Conservation (phyloP, 2,113 vertebrate genomes). For the Gambusia holbrooki region DNA sequence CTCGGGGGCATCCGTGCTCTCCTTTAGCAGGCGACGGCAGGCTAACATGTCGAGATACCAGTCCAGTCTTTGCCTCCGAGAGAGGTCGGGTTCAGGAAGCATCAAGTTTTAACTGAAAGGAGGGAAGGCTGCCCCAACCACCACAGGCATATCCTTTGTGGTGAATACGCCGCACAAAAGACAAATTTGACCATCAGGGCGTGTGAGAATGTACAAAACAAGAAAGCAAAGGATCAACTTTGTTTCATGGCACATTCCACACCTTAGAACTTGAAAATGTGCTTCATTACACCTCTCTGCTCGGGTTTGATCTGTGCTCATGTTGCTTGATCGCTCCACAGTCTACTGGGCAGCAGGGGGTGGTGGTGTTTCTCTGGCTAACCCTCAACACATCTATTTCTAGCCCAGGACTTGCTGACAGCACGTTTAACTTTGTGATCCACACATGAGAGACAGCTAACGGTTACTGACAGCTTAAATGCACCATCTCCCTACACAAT, state of each 20-base stretch:
- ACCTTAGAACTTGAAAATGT: slow-evolving; percentile 58
- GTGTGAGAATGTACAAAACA: slow-evolving; percentile 14
- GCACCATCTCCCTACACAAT: slow-evolving; percentile 52
- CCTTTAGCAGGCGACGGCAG: slow-evolving; percentile 66
- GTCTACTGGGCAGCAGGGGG: slow-evolving; percentile 63
- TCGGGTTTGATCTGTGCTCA: slow-evolving; percentile 55
- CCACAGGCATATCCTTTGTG: background rate
- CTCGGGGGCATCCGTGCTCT: slow-evolving; percentile 74
- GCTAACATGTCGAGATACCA: slow-evolving; percentile 72
- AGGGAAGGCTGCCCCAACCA: slow-evolving; percentile 1
- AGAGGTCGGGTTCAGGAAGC: slow-evolving; percentile 70
- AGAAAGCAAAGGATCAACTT: slow-evolving; percentile 14
- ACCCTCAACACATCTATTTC: slow-evolving; percentile 76
- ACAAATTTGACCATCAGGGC: slow-evolving; percentile 10
- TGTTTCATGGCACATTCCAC: slow-evolving; percentile 43
- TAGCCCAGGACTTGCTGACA: slow-evolving; percentile 73
- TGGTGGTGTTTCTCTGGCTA: slow-evolving; percentile 57
- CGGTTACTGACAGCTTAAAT: slow-evolving; percentile 67
- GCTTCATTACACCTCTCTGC: slow-evolving; percentile 57
- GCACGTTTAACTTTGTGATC: slow-evolving; percentile 78
- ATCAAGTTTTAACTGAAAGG: slow-evolving; percentile 34
- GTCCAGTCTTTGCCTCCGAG: slow-evolving; percentile 62
- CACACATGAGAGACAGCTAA: slow-evolving; percentile 74
- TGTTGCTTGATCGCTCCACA: slow-evolving; percentile 61
- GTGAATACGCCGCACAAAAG: background rate